phyloP scores from a whole-genome alignment of 2,797 vertebrate genomes.

The Phrynocephalus forsythii region DNA sequence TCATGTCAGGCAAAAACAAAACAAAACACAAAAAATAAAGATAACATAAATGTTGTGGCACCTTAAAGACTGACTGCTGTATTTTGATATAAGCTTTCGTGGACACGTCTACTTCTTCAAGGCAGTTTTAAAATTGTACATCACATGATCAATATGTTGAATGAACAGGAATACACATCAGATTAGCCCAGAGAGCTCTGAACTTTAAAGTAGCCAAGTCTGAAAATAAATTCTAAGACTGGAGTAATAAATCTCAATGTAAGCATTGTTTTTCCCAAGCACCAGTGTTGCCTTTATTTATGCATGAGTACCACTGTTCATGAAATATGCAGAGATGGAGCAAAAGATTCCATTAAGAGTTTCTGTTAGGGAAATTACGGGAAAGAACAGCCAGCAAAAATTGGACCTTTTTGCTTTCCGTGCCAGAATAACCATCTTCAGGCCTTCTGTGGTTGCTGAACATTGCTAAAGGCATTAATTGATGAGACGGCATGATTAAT shows the following conservation, averaged over 20 bases:
- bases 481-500: slow-evolving; percentile 32
- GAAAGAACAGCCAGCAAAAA: slow-evolving; percentile 59
- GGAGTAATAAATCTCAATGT: slow-evolving; percentile 29
- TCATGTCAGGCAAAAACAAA: neutral
- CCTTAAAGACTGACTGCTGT: no score
- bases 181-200: neutral
- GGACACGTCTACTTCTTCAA: neutral
- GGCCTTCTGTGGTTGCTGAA: slow-evolving; percentile 14
- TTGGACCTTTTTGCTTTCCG: slow-evolving; percentile 15
- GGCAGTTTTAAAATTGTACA: neutral
- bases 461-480: slow-evolving; percentile 23
- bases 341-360: slow-evolving; percentile 52
- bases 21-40: no score
- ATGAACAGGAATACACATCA: neutral
- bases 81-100: no score
- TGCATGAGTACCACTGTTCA: slow-evolving; percentile 62
- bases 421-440: slow-evolving; percentile 23
- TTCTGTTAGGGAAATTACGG: slow-evolving; percentile 67
- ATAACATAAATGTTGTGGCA: no score
- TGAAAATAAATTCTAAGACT: slow-evolving; percentile 30
- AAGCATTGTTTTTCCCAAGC: slow-evolving; percentile 48
- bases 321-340: slow-evolving; percentile 68
- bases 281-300: slow-evolving; percentile 64
- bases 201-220: slow-evolving; percentile 9
- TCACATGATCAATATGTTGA: neutral